A percentile compares a stretch with the other conserved stretches of the same genome.
Conservation (phyloP, 1,140 invertebrate genomes). For the Drosophila parabipectinata region DNA sequence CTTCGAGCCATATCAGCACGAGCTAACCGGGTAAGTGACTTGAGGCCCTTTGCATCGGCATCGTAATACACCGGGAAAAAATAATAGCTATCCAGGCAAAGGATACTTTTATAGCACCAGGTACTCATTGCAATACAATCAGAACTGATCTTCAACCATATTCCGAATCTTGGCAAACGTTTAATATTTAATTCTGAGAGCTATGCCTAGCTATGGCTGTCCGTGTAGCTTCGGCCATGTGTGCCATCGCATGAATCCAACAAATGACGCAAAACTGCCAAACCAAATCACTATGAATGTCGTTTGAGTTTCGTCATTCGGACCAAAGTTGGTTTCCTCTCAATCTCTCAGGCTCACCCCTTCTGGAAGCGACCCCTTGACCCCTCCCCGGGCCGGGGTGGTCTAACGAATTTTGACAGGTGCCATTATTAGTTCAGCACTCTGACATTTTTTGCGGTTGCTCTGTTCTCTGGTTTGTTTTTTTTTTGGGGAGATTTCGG, state of each 20-base stretch:
- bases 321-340: slow-evolving; percentile 53
- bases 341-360: slow-evolving; percentile 6
- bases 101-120: background rate
- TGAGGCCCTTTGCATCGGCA: slow-evolving; percentile 21
- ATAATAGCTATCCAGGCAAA: background rate
- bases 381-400: slow-evolving; percentile 7
- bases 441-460: slow-evolving; percentile 58
- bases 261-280: slow-evolving; percentile 82
- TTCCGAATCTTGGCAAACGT: background rate
- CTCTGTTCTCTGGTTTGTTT: slow-evolving; percentile 25
- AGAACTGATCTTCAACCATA: background rate
- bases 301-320: slow-evolving; percentile 76
- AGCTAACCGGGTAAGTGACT: slow-evolving; percentile 34
- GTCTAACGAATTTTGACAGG: slow-evolving; percentile 82
- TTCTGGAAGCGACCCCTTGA: background rate
- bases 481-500: slow-evolving; percentile 28
- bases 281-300: slow-evolving; percentile 79
- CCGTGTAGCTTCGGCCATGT: slow-evolving; percentile 39
- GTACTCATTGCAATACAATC: no score
- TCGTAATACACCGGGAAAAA: slow-evolving; percentile 2
- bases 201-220: background rate
- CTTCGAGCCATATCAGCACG: slow-evolving; percentile 51
- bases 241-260: slow-evolving; percentile 63
- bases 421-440: slow-evolving; percentile 84
- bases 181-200: background rate